These are phyloP conservation scores for Aphrophora alni DNA, from an alignment of 2,888 invertebrate genomes.

Conservation along the genomic window DNA sequence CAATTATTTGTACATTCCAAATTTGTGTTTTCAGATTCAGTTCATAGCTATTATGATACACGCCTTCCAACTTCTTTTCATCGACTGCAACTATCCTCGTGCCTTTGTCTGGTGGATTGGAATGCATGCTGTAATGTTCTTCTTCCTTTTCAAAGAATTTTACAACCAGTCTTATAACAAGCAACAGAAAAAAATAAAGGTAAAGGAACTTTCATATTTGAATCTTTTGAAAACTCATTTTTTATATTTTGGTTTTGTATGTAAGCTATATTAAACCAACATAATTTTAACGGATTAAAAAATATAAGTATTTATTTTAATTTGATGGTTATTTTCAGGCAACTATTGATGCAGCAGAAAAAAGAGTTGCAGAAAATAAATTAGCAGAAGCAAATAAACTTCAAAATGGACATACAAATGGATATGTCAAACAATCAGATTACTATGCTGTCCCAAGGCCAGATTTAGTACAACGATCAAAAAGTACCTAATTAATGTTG, in stretches of 20 bases:
- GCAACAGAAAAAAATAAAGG: constrained; percentile 43
- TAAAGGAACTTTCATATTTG: not conserved
- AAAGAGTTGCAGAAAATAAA: constrained; percentile 11
- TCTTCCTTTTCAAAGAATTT: constrained; percentile 94
- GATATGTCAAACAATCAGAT: constrained; percentile 48
- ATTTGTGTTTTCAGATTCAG: constrained; percentile 69
- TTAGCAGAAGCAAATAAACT: constrained; percentile 9
- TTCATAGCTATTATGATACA: constrained; percentile 90
- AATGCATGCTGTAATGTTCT: constrained; percentile 94
- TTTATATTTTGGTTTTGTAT: too few species aligned
- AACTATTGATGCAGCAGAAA: constrained; percentile 20
- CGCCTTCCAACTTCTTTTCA: constrained; percentile 90
- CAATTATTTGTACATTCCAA: too few species aligned
- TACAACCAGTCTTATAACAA: constrained; percentile 82
- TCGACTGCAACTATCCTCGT: constrained; percentile 90
- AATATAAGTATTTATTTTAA: too few species aligned
- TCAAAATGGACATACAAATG: constrained; percentile 43
- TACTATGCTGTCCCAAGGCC: constrained; percentile 49
- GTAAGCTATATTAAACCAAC: not conserved
- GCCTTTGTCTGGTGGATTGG: constrained; percentile 98
- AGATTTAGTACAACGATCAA: constrained; percentile 46
- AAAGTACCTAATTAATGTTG: not conserved
- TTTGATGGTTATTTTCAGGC: too few species aligned
- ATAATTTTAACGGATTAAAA: constrained; percentile 12
- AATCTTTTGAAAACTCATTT: not conserved